These are phyloP conservation scores for Paralvinella palmiformis DNA, from an alignment of 1,140 invertebrate genomes.

Conservation along the genomic window DNA sequence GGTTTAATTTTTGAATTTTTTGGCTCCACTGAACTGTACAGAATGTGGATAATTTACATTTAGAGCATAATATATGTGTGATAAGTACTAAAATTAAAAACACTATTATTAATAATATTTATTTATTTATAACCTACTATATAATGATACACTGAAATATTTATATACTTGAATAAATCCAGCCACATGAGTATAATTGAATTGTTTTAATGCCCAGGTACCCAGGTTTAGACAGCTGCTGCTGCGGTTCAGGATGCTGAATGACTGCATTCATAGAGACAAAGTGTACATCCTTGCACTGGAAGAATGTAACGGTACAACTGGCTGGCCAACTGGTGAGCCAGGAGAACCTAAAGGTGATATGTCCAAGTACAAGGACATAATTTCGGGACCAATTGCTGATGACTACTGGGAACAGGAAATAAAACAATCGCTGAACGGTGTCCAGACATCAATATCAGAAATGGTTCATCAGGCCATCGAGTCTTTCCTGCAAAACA, in stretches of 20 bases:
- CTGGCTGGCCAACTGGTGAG: slow-evolving; percentile 13
- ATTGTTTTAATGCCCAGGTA: slow-evolving; percentile 9
- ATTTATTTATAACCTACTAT: no score
- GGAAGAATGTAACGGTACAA: background rate
- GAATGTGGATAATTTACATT: no score
- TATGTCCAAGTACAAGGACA: background rate
- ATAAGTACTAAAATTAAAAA: no score
- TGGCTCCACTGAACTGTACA: no score
- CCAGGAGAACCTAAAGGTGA: slow-evolving; percentile 13
- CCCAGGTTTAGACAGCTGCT: slow-evolving; percentile 14
- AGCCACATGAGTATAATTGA: no score
- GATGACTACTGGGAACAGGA: background rate
- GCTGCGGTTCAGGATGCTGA: slow-evolving; percentile 11
- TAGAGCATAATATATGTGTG: no score
- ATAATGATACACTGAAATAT: no score
- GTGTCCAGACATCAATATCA: background rate
- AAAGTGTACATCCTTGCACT: slow-evolving; percentile 18
- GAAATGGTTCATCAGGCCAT: background rate
- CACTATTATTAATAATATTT: no score
- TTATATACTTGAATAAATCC: no score
- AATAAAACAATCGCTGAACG: background rate
- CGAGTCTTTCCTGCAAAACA: background rate
- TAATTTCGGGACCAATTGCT: background rate
- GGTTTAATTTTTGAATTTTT: no score
- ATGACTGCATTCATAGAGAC: slow-evolving; percentile 16